A percentile compares a stretch with the other conserved stretches of the same genome.
Evolutionary conservation across 1,140 invertebrate species (phyloP).

Genomic region (Calliphora vicina): DNA sequence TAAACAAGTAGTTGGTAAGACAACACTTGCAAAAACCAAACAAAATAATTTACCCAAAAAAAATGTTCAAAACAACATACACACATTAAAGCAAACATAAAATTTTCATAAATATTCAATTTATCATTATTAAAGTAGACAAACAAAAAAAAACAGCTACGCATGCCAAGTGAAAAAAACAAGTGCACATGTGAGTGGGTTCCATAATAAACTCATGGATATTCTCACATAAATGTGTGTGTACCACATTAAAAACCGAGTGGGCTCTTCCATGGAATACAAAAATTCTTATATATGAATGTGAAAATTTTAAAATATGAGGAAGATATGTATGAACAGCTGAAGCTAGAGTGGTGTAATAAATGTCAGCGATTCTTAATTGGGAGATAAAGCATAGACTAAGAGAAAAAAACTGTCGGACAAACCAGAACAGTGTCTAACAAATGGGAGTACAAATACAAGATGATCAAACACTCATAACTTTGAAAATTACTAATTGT

Average conservation of each 20-base stretch:
- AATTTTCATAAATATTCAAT: slow-evolving; percentile 17
- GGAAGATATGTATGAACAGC: neutral
- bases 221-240: neutral
- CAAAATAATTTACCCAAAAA: too few relatives aligned
- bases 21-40: neutral
- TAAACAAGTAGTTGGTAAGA: neutral
- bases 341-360: neutral
- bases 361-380: neutral
- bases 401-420: too few relatives aligned
- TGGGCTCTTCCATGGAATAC: neutral
- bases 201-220: neutral
- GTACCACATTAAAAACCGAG: neutral
- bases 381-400: too few relatives aligned
- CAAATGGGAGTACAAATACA: too few relatives aligned
- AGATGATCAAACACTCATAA: too few relatives aligned
- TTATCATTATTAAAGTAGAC: neutral
- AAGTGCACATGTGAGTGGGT: slow-evolving; percentile 6
- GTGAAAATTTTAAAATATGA: neutral
- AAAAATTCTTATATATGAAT: neutral
- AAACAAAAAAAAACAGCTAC: neutral
- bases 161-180: neutral
- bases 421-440: too few relatives aligned
- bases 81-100: neutral
- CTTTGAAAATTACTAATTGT: too few relatives aligned
- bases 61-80: neutral